Conservation (phyloP, 2,113 vertebrate species). For the Trachemys scripta region DNA sequence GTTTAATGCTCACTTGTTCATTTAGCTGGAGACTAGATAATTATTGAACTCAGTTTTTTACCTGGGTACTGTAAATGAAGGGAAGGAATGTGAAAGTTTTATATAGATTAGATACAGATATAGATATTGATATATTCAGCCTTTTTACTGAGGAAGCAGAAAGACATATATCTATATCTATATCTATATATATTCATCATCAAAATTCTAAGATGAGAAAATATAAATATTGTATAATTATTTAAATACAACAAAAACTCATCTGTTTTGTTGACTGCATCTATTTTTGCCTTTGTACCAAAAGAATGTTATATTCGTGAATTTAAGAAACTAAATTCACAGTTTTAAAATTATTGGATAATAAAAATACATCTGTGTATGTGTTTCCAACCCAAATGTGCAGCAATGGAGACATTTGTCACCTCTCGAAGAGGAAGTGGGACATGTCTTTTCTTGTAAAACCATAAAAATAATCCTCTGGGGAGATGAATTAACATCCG, state of each 20-base stretch:
- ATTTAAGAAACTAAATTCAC: constrained; percentile 23
- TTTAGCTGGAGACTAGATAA: background rate
- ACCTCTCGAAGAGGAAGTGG: background rate
- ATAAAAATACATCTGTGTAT: constrained; percentile 5
- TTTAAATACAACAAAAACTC: background rate
- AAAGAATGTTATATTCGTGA: background rate
- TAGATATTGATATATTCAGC: background rate
- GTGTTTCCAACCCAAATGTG: constrained; percentile 29
- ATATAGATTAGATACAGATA: background rate
- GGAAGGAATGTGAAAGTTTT: background rate
- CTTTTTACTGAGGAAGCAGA: background rate
- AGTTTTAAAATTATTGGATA: constrained; percentile 26
- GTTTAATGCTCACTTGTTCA: constrained; percentile 10
- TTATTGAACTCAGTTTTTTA: background rate
- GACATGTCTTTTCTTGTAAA: constrained; percentile 17
- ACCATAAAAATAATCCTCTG: background rate
- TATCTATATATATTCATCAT: background rate
- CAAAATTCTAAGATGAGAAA: background rate
- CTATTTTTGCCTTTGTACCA: constrained; percentile 1
- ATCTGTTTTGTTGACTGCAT: constrained; percentile 22
- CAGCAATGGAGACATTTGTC: background rate
- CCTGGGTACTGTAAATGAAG: background rate
- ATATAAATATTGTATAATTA: background rate
- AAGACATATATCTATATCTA: background rate
- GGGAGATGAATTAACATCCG: background rate